Base-by-base conservation (phyloP, 2,888 invertebrate species). In the Alloplasta piceator region DNA sequence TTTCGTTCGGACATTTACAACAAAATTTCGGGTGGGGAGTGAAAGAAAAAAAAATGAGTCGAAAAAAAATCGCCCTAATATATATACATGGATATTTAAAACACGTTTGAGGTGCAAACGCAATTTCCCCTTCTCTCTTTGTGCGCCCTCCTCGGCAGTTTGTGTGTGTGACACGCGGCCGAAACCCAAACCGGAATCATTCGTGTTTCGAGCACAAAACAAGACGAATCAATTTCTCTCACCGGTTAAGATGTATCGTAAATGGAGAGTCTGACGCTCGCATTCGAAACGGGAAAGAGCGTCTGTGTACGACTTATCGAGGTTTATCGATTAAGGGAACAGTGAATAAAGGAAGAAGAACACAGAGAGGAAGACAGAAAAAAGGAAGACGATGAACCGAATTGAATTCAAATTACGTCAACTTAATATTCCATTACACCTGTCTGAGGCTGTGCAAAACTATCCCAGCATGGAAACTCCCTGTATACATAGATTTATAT, bases 351-450 rank as follows among this genome's bases (percentile, higher is more conserved):
- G 38, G 6, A 10, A 46, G n/a, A 36, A 6, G n/a, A 41, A n/a
- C 14, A 58, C 0, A 52, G 14, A 38, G 58, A 41, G 43, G 16
- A 14, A 43, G 41, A 60, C 5, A 60, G 14, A 41, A 12, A 6
- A 16, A 39, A 55, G 41, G 38, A 55, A 4, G 39, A 74, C 50
- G 58, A 58, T 36, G 43, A 64, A 56, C 36, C 60, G 48, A 77
- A 60, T 63, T 60, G 46, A 80, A 78, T 83, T 84, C 61, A 82
- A 85, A 86, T 86, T 86, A 84, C 82, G 82, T 73, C 80, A 74
- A 82, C 81, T 86, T 84, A 85, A 87, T 86, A 87, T 87, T 86
- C 84, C 77, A 85, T 85, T 85, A 85, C 83, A 83, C 82, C 82
- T 83, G 85, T 83, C 83, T 50, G 64, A 12, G 9, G 38, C 48